phyloP scores from a whole-genome alignment of 2,797 vertebrate species.

The Triplophysa bombifrons region DNA sequence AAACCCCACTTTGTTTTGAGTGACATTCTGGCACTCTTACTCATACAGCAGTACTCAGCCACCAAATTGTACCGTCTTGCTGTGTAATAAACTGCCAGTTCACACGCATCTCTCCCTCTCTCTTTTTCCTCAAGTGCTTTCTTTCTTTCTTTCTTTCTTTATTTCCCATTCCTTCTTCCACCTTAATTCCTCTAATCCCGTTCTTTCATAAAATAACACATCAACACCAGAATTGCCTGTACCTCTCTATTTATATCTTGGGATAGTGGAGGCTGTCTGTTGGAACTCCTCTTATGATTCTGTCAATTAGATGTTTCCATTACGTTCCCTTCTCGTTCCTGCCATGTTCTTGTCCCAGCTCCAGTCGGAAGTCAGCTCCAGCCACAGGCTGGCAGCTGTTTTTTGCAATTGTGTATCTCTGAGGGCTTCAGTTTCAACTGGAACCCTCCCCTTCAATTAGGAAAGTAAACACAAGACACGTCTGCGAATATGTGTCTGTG shows the following conservation, averaged over 20 bases:
- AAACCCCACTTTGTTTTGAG: slow-evolving; percentile 82
- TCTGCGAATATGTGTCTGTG: slow-evolving; percentile 34
- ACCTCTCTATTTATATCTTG: slow-evolving; percentile 83
- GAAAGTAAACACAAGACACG: slow-evolving; percentile 89
- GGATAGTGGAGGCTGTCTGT: slow-evolving; percentile 72
- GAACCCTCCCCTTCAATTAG: slow-evolving; percentile 98
- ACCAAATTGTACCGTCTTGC: slow-evolving; percentile 72
- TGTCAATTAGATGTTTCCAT: slow-evolving; percentile 80
- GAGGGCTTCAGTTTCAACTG: slow-evolving; percentile 63
- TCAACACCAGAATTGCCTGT: slow-evolving; percentile 67
- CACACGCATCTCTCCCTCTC: slow-evolving; percentile 60
- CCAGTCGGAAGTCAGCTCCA: slow-evolving; percentile 58
- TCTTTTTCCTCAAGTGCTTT: slow-evolving; percentile 28
- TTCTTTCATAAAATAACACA: slow-evolving; percentile 9
- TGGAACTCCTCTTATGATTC: slow-evolving; percentile 67
- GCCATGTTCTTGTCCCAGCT: slow-evolving; percentile 49
- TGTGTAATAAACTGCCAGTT: slow-evolving; percentile 45
- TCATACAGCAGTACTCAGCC: slow-evolving; percentile 72
- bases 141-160: slow-evolving; percentile 62
- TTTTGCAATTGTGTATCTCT: slow-evolving; percentile 56
- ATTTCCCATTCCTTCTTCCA: slow-evolving; percentile 56
- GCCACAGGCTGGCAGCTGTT: slow-evolving; percentile 71
- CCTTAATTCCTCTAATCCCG: slow-evolving; percentile 45
- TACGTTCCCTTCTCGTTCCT: slow-evolving; percentile 58
- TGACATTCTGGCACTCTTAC: slow-evolving; percentile 80